Base-by-base conservation (phyloP, 1,140 invertebrate species). In the Pissodes strobi region DNA sequence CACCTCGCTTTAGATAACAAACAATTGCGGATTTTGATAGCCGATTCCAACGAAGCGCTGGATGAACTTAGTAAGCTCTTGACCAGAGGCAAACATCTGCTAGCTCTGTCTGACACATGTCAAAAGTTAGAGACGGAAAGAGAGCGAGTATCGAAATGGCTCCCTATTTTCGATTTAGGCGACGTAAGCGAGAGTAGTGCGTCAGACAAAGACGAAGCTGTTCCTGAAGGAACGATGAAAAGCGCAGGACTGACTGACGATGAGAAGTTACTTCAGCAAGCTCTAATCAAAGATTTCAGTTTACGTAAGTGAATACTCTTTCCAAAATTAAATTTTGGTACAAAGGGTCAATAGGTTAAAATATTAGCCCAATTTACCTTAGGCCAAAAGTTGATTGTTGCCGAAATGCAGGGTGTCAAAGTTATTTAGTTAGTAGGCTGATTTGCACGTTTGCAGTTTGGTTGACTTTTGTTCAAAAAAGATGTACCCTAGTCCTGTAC, bases 81-180 rank as follows among this genome's bases (percentile, higher is more conserved):
- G 12, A 13, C 18, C 18, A 70, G 70, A 62, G 74, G 74, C 23
- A 46, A 72, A 17, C 69, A 73, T 23, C 37, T 76, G 19, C 37
- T 70, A 13, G 56, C 59, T 37, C 51, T 76, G 13, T 56, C 66
- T 27, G 43, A 51, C 39, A 67, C 69, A 17, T 76, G 74, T 43
- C 46, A 64, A 49, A 74, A 72, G 56, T 72, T 69, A 38, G 74
- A 76, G 67, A 76, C 75, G 5, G 58, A 69, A 39, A 57, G 69
- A 23, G 75, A 75, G 45, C 62, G 64, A 56, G 9, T 71, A 21
- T 27, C 45, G 2, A 68, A 69, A 46, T 73, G 64, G 64, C 41
- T 70, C n/a, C 41, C 62, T 1, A 39, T 60, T 1, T 5, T 22
- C 3, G 12, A 53, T 13, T 15, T 38, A 5, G 3, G 12, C 0